These are phyloP conservation scores for Hyles euphorbiae DNA, from an alignment of 1,140 invertebrate genomes.

Conservation along the genomic window DNA sequence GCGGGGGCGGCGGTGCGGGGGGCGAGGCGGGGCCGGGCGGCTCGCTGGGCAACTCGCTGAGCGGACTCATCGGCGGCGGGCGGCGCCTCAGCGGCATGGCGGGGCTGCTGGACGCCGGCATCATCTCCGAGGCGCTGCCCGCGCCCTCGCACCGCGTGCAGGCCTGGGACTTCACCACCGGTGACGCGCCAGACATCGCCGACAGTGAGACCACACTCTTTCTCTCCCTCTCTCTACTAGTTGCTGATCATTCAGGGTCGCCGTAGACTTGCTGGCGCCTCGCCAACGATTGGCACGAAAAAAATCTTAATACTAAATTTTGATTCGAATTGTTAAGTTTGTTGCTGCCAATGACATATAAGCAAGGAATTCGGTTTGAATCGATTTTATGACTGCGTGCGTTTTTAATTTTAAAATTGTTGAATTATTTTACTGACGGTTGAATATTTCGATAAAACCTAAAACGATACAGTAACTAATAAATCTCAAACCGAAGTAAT, in stretches of 20 bases:
- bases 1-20: conserved; percentile 14
- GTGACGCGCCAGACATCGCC: conserved; percentile 83
- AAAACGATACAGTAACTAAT: too few species aligned
- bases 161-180: conserved; percentile 87
- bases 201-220: conserved; percentile 77
- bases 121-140: conserved; percentile 51
- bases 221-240: neutral
- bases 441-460: too few species aligned
- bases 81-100: conserved; percentile 51
- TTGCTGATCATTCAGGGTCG: neutral
- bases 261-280: neutral
- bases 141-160: conserved; percentile 83
- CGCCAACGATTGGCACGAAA: neutral
- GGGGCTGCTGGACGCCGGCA: conserved; percentile 52
- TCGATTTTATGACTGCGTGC: too few species aligned
- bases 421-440: too few species aligned
- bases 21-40: conserved; percentile 9
- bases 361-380: too few species aligned
- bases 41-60: conserved; percentile 9
- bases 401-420: too few species aligned
- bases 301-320: too few species aligned
- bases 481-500: too few species aligned
- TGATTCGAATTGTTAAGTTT: too few species aligned
- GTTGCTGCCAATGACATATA: too few species aligned
- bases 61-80: conserved; percentile 12